Evolutionary conservation across 2,113 vertebrate species (phyloP), one percentile per base, ranked within the genome.

Genomic region (Leptocoma aspasia): DNA sequence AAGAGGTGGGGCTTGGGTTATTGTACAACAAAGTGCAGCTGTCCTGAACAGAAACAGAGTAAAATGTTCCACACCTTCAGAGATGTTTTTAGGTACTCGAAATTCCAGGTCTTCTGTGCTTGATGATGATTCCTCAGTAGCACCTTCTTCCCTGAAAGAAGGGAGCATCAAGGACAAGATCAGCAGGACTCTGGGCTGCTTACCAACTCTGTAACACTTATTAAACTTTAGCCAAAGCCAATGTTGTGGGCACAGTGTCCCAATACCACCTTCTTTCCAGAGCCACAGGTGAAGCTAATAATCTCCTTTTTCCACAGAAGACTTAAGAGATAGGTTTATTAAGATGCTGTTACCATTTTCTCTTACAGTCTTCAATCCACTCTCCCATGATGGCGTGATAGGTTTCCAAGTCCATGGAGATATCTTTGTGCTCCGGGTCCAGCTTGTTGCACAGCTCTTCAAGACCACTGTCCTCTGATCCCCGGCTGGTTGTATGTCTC

Each of bases 381-480:
- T 99, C 98, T 92, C 95, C 99, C 98, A 99, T 98, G 86, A 98
- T 56, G 1, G 98, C 97, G 1, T 98, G 98, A 39, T 99, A 99
- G 0, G 98, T 99, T 93, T 98, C 98, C 96, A 99, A 96, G 91
- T 99, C 99, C 47, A 99, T 95, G 19, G 97, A 98, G 13, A 98
- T 92, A 7, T 99, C 98, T 81, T 98, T 98, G 69, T 97, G 98
- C 13, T 99, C 98, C 0, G 99, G 99, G 81, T 99, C 99, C 41
- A 99, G 98, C 98, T 99, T 98, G 93, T 98, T 98, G 84, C 98
- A 99, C 13, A 99, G 97, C 31, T 99, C 98, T 56, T 98, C 98
- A 10, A 99, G 97, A 22, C 98, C 98, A 4, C 98, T 98, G 61
- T 99, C 99, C 81, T 98, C 98, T 1, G 97, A 98, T 42, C 94